Evolutionary conservation across 2,888 invertebrate genomes (phyloP).

Genomic region (Aleiodes leptofemur): DNA sequence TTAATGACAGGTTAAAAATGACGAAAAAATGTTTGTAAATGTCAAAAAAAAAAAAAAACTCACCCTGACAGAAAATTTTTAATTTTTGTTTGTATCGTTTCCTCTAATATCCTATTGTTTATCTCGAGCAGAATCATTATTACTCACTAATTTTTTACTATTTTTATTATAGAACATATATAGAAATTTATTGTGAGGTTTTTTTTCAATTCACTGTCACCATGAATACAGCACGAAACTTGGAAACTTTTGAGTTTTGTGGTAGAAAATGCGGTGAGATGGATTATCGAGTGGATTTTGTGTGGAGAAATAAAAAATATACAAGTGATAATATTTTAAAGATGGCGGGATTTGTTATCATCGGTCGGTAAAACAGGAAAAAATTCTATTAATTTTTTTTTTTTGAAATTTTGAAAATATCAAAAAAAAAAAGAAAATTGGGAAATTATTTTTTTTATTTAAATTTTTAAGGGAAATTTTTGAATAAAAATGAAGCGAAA

Average conservation of each 20-base stretch:
- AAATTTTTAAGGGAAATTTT: too few relatives aligned
- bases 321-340: not conserved
- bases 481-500: too few relatives aligned
- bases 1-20: not conserved
- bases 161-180: constrained; percentile 50
- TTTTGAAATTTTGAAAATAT: too few relatives aligned
- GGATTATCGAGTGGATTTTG: constrained; percentile 29
- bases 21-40: too few relatives aligned
- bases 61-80: constrained; percentile 97
- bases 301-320: not conserved
- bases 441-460: too few relatives aligned
- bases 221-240: constrained; percentile 56
- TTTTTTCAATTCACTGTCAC: constrained; percentile 63
- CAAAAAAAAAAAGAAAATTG: too few relatives aligned
- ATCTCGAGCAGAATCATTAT: constrained; percentile 97
- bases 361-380: constrained; percentile 1
- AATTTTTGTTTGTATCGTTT: constrained; percentile 96
- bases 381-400: not conserved
- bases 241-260: too few relatives aligned
- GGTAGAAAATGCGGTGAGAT: not conserved
- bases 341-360: constrained; percentile 4
- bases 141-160: constrained; percentile 56
- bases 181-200: too few relatives aligned
- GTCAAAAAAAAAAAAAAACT: constrained; percentile 75
- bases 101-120: constrained; percentile 99